Evolutionary conservation across 2,113 vertebrate species (phyloP).

Genomic region (Aldabrachelys gigantea): DNA sequence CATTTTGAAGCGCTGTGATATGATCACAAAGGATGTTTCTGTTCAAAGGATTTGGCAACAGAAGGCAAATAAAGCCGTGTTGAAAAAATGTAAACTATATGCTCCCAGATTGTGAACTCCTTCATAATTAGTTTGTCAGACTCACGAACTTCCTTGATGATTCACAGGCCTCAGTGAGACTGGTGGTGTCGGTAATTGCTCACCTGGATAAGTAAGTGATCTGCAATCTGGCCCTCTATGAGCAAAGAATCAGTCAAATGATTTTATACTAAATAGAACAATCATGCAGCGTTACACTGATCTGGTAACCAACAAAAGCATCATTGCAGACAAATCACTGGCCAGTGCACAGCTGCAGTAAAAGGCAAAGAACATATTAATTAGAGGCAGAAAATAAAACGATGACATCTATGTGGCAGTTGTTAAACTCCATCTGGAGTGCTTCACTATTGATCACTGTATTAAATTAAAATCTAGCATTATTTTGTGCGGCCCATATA

Average conservation of each 20-base stretch:
- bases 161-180: no score
- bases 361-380: neutral
- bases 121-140: neutral
- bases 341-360: neutral
- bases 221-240: neutral
- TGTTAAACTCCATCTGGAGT: neutral
- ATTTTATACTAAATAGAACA: neutral
- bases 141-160: no score
- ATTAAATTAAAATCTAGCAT: neutral
- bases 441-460: neutral
- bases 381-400: neutral
- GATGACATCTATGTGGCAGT: fast-evolving
- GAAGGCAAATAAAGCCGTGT: neutral
- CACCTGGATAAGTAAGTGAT: neutral
- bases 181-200: neutral
- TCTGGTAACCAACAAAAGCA: neutral
- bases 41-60: neutral
- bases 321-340: neutral
- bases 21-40: neutral
- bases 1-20: neutral
- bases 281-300: neutral
- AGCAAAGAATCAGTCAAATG: neutral
- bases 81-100: neutral
- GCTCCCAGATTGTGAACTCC: neutral
- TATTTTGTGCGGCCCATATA: neutral